Conservation (phyloP, 2,113 vertebrate genomes). For the Phrynosoma platyrhinos region DNA sequence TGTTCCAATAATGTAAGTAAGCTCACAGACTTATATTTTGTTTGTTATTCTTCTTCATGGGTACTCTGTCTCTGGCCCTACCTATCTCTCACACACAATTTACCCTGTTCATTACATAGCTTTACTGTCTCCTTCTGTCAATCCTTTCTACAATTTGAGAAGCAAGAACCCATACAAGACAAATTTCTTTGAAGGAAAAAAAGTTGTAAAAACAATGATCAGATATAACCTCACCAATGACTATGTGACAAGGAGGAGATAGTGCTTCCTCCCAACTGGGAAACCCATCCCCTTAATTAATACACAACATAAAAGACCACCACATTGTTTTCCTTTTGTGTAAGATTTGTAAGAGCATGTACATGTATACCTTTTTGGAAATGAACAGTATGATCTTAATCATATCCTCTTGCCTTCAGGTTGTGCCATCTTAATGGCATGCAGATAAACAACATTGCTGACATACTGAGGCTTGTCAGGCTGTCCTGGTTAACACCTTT, state of each 20-base stretch:
- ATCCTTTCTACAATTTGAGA: background rate
- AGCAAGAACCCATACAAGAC: background rate
- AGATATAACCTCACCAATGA: background rate
- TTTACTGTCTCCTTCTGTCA: background rate
- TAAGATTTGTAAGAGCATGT: background rate
- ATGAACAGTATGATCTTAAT: background rate
- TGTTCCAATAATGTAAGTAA: background rate
- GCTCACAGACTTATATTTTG: background rate
- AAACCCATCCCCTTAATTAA: background rate
- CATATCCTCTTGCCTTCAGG: background rate
- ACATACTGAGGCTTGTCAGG: constrained; percentile 24
- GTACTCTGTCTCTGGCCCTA: too few relatives aligned
- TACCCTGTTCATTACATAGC: background rate
- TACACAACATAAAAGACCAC: background rate
- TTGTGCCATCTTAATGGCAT: constrained; percentile 7
- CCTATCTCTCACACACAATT: background rate
- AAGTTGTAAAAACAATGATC: background rate
- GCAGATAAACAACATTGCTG: constrained; percentile 50
- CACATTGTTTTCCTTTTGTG: background rate
- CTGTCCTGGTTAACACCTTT: constrained; percentile 30
- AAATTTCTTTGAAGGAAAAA: background rate
- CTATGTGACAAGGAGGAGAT: background rate
- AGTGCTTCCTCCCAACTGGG: constrained; percentile 13
- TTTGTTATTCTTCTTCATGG: background rate
- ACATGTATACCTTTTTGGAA: background rate